Base-by-base conservation (phyloP, 2,888 invertebrate genomes). In the Apamea sordens region DNA sequence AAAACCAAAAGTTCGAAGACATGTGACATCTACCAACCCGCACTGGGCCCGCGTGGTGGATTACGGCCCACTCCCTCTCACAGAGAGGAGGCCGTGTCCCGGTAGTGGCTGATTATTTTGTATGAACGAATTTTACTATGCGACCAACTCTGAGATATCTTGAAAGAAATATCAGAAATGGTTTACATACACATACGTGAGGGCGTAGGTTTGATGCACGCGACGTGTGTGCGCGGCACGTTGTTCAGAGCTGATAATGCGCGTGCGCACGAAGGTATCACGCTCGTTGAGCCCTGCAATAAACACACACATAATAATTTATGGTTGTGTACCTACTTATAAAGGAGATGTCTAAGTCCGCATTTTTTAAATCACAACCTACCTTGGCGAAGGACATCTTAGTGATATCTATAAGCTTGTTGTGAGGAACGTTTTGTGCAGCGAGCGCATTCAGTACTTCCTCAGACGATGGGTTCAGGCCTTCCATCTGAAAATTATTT, bases 381-480 rank as follows among this genome's bases (percentile, higher is more conserved):
- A 76, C 96, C 95, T 95, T 94, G 0, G 92, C 61, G 47, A 96
- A 96, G 0, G 95, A 93, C 83, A 96, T 94, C 79, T 94, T 94
- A 10, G 93, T 94, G 61, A 97, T 93, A 56, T 96, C 95, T 0
- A 95, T 90, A 11, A 97, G 91, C 59, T 93, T 93, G 15, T 95
- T 94, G 6, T 90, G 92, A 0, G 91, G 84, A 24, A 97, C 94
- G 44, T 94, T 93, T 87, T 95, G 93, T 0, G 79, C 64, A 0
- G 89, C 83, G 0, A 97, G 84, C 0, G 92, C 88, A 28, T 91
- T 89, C 88, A 94, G 85, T 0, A 96, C 91, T 3, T 94, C 93
- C 6, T 95, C 95, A 0, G 92, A 86, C 0, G 87, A 91, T 0
- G 95, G 94, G 61, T 93, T 94, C n/a, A 93, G 69, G 0, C 96